Percentiles rank a stretch among this genome's conserved stretches.
These are phyloP conservation scores for Meghimatium bilineatum DNA, from an alignment of 2,888 invertebrate genomes.

Conservation along the genomic window DNA sequence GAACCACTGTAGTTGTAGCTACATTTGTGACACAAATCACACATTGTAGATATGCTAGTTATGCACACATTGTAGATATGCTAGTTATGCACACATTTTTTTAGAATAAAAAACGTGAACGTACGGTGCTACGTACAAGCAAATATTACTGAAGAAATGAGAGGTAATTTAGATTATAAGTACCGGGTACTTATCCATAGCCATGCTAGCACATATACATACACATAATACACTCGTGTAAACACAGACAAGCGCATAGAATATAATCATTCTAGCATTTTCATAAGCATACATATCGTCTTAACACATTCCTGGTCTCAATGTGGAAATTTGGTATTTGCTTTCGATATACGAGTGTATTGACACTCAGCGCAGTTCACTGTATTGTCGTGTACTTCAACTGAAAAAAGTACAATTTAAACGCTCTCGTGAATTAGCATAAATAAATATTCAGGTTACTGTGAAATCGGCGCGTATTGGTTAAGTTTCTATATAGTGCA, in stretches of 20 bases:
- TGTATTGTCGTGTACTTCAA: not conserved
- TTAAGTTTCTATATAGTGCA: not conserved
- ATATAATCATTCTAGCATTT: conserved; percentile 12
- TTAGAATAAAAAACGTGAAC: not conserved
- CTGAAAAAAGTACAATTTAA: not conserved
- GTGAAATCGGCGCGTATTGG: not conserved
- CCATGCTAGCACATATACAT: not conserved
- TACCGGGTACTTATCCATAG: not conserved
- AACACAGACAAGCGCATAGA: not conserved
- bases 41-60: not conserved
- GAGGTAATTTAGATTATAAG: not conserved
- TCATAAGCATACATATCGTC: conserved; percentile 22
- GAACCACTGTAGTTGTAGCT: no score
- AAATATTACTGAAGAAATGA: not conserved
- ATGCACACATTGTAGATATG: not conserved
- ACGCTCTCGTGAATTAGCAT: conserved; percentile 15
- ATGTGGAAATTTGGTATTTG: conserved; percentile 14
- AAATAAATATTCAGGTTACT: not conserved
- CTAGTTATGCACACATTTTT: not conserved
- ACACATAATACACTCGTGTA: not conserved
- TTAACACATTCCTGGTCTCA: not conserved
- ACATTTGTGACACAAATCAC: not conserved
- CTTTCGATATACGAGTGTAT: not conserved
- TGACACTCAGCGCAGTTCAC: not conserved
- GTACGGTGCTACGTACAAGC: conserved; percentile 6